Percentiles rank a stretch among this genome's conserved stretches.
Evolutionary conservation across 2,113 vertebrate genomes (phyloP).

Genomic region (Stictonetta naevosa): DNA sequence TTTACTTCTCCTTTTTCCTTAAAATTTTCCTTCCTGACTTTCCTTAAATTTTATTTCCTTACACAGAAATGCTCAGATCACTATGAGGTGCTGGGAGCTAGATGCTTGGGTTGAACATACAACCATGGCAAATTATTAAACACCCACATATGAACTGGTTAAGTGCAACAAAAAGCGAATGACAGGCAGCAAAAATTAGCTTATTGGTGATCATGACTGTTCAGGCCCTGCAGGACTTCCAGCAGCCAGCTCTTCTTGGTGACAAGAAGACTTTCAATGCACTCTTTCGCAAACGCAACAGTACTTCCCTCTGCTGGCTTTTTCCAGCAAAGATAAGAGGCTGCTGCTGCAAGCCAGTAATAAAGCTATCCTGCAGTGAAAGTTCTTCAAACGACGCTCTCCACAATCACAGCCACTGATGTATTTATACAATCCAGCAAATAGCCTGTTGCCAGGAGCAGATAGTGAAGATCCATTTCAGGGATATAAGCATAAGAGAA

Average conservation of each 20-base stretch:
- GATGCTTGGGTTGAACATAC: not conserved
- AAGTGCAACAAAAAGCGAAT: not conserved
- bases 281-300: not conserved
- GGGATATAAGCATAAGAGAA: not conserved
- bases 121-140: not conserved
- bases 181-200: not conserved
- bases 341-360: not conserved
- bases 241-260: not conserved
- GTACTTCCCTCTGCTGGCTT: not conserved
- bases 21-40: no score
- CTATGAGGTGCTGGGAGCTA: not conserved
- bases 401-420: not conserved
- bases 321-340: not conserved
- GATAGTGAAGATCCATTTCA: not conserved
- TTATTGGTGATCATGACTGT: not conserved
- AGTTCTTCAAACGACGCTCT: not conserved
- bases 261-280: accelerated
- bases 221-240: not conserved
- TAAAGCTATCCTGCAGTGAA: not conserved
- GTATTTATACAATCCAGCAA: not conserved
- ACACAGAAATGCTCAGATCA: not conserved
- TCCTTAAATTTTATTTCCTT: not conserved
- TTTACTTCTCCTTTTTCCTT: not conserved
- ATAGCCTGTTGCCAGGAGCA: not conserved
- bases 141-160: not conserved